Percentiles rank a stretch among this genome's conserved stretches.
phyloP scores from a whole-genome alignment of 2,888 invertebrate genomes.

The Drosophila monieri region DNA sequence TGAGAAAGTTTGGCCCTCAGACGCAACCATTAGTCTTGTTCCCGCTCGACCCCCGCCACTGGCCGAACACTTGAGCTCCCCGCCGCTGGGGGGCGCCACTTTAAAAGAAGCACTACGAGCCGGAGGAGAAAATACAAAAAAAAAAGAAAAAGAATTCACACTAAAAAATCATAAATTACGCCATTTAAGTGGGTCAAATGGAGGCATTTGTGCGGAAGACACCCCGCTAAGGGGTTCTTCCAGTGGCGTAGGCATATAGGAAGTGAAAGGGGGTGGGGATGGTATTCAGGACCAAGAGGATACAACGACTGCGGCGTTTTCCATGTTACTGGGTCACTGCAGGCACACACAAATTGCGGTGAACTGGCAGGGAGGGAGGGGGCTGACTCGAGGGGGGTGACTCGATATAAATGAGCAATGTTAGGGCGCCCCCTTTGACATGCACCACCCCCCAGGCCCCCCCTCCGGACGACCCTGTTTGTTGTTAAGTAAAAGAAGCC shows the following conservation, averaged over 20 bases:
- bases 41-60: not conserved
- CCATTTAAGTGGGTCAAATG: constrained; percentile 81
- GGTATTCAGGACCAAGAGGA: constrained; percentile 20
- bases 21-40: constrained; percentile 40
- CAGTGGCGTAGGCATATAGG: constrained; percentile 14
- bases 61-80: constrained; percentile 25
- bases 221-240: constrained; percentile 61
- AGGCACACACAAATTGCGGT: constrained; percentile 79
- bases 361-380: not conserved
- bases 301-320: constrained; percentile 73
- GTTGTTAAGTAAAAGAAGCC: constrained; percentile 66
- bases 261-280: not conserved
- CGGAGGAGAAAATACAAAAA: not conserved
- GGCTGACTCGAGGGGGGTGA: constrained; percentile 8
- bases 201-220: constrained; percentile 81
- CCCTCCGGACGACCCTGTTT: constrained; percentile 8
- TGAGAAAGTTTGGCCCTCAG: constrained; percentile 32
- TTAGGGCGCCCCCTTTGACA: constrained; percentile 24
- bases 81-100: constrained; percentile 48
- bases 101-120: constrained; percentile 52
- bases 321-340: constrained; percentile 79
- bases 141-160: constrained; percentile 72
- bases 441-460: too few relatives aligned
- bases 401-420: constrained; percentile 78
- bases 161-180: constrained; percentile 80